A percentile compares a stretch with the other conserved stretches of the same genome.
These are phyloP conservation scores for Notolepis coatsorum DNA, from an alignment of 2,797 vertebrate genomes.

Conservation along the genomic window DNA sequence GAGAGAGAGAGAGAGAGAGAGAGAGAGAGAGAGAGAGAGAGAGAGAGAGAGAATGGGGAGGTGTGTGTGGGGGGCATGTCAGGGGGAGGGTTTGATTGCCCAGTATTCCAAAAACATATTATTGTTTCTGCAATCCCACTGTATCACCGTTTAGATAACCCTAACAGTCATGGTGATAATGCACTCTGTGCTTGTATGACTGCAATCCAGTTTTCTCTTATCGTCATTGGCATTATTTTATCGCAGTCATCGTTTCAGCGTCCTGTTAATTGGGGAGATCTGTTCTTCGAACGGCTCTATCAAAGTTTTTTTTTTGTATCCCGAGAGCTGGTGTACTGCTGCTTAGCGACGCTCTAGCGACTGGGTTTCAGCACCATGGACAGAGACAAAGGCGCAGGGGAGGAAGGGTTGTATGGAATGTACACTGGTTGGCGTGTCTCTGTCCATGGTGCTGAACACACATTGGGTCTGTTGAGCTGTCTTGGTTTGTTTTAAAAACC, in stretches of 20 bases:
- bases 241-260: no score
- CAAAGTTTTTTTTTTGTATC: neutral
- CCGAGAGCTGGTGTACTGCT: no score
- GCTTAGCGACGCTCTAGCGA: neutral
- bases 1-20: neutral
- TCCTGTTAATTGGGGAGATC: no score
- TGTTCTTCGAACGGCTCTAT: neutral
- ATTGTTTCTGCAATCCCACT: no score
- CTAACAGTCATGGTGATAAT: no score
- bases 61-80: neutral
- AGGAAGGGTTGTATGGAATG: neutral
- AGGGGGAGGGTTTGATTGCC: neutral
- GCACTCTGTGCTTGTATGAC: no score
- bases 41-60: neutral
- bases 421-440: neutral
- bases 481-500: neutral
- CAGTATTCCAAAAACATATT: neutral
- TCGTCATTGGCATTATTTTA: no score
- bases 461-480: neutral
- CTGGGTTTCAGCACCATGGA: constrained; percentile 74
- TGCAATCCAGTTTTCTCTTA: no score
- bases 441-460: neutral
- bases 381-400: constrained; percentile 44
- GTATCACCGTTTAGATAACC: no score
- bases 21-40: neutral